phyloP scores from a whole-genome alignment of 2,888 invertebrate species.

The Leptinotarsa rubiginosa region DNA sequence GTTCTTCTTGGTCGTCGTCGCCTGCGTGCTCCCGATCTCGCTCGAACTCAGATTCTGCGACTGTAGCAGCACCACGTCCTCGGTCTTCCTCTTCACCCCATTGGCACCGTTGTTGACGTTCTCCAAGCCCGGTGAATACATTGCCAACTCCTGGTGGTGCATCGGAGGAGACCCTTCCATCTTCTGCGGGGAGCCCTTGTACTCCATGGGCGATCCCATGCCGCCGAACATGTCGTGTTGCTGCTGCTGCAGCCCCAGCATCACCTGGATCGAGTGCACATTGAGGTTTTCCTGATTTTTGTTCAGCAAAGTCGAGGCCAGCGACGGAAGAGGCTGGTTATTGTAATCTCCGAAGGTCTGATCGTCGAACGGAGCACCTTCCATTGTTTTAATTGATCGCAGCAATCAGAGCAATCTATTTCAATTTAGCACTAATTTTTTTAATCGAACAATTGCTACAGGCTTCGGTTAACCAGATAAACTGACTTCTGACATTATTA shows the following conservation, averaged over 20 bases:
- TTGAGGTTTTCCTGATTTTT: slow-evolving; percentile 67
- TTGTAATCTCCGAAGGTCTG: slow-evolving; percentile 83
- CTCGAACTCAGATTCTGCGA: slow-evolving; percentile 65
- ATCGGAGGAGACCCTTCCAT: slow-evolving; percentile 66
- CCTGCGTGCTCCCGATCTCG: slow-evolving; percentile 59
- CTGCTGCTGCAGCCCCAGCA: slow-evolving; percentile 73
- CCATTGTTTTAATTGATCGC: slow-evolving; percentile 69
- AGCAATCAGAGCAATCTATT: slow-evolving; percentile 63
- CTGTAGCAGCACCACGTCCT: slow-evolving; percentile 65
- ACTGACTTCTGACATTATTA: slow-evolving; percentile 67
- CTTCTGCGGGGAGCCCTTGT: slow-evolving; percentile 67
- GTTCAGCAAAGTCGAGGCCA: slow-evolving; percentile 62
- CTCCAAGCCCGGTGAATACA: slow-evolving; percentile 60
- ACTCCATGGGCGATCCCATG: slow-evolving; percentile 66
- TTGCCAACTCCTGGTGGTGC: slow-evolving; percentile 64
- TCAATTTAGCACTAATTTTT: slow-evolving; percentile 58
- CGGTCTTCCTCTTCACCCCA: slow-evolving; percentile 61
- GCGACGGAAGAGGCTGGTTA: slow-evolving; percentile 67
- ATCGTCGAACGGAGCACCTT: slow-evolving; percentile 80
- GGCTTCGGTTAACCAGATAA: slow-evolving; percentile 41
- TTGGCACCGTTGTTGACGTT: slow-evolving; percentile 52
- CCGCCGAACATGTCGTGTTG: slow-evolving; percentile 66
- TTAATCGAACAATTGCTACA: slow-evolving; percentile 57
- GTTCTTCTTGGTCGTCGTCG: slow-evolving; percentile 70
- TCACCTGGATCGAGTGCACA: slow-evolving; percentile 76